A percentile compares a stretch with the other conserved stretches of the same genome.
Evolutionary conservation across 2,888 invertebrate species (phyloP).

Genomic region (Adineta ricciae): DNA sequence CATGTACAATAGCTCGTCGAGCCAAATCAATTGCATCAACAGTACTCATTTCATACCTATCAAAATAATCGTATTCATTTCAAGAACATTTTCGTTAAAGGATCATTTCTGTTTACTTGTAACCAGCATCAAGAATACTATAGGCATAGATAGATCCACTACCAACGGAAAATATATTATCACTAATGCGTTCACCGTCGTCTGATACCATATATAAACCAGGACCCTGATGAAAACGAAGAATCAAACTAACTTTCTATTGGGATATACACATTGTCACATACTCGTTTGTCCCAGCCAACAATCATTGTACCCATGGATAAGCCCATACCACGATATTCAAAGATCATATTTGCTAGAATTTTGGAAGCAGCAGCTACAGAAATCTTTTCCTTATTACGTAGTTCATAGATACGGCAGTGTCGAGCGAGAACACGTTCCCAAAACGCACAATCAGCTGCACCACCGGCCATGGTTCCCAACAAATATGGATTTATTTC

Average conservation of each 20-base stretch:
- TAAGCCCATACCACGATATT: slow-evolving; percentile 91
- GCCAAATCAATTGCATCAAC: slow-evolving; percentile 85
- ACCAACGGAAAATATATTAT: slow-evolving; percentile 88
- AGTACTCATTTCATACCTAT: slow-evolving; percentile 75
- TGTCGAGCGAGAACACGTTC: slow-evolving; percentile 87
- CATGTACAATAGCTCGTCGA: slow-evolving; percentile 87
- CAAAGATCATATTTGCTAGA: slow-evolving; percentile 92
- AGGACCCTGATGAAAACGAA: slow-evolving; percentile 62
- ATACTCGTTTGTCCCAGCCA: slow-evolving; percentile 78
- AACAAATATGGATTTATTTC: slow-evolving; percentile 90
- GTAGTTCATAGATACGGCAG: slow-evolving; percentile 74
- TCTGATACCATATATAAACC: slow-evolving; percentile 91
- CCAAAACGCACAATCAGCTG: slow-evolving; percentile 98
- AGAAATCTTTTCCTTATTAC: slow-evolving; percentile 88
- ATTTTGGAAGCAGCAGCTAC: slow-evolving; percentile 98
- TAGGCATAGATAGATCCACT: slow-evolving; percentile 94
- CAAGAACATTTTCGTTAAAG: not conserved
- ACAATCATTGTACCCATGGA: slow-evolving; percentile 82
- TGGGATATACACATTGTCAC: not conserved
- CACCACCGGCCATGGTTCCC: slow-evolving; percentile 94
- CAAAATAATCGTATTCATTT: slow-evolving; percentile 50
- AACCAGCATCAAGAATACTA: slow-evolving; percentile 81
- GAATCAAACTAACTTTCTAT: too few species aligned
- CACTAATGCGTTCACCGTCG: slow-evolving; percentile 80
- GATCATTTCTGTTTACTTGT: slow-evolving; percentile 38